Evolutionary conservation across 2,797 vertebrate genomes (phyloP), one percentile per base, ranked within the genome.

Genomic region (Neoniphon sammara): DNA sequence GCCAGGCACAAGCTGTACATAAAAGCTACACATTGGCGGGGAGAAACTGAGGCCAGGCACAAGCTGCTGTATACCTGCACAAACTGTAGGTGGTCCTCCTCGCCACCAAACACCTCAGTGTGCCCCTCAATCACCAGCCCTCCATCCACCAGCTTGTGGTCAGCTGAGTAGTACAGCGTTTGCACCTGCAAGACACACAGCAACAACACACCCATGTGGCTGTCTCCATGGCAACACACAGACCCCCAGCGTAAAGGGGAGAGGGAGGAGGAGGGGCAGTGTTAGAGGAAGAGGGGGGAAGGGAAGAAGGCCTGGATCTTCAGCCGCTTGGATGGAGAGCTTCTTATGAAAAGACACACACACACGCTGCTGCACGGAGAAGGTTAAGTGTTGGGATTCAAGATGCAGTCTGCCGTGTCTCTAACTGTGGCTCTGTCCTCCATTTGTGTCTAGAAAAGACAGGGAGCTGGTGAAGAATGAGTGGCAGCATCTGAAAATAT

Each of bases 1-100:
- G 80, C 78, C 76, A 64, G 66, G 67, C 78, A 67, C 53, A 61
- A 66, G 67, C 72, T 82, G 62, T 27, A 65, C 30, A 68, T 18
- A 34, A 46, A 58, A 62, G 77, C 61, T 64, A 68, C 71, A 82
- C 60, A 7, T 84, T 73, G 83, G 82, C 77, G 71, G 75, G 77
- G 68, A 77, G 65, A 76, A 68, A 46, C 61, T 70, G 68, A 86
- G 78, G 85, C 78, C 81, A 80, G 88, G 84, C 83, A 87, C 87
- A 82, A 88, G 87, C 80, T 85, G 80, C 49, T 20, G 93, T 95
- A 95, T 99, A 99, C 98, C 98, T 99, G 98, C 94, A 99, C 97
- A 96, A 99, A 98, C 95, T 99, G 98, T 94, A 97, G 95, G 96
- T 98, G 96, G 96, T 99, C 98, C 95, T 98, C 97, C 93, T 98